phyloP scores from a whole-genome alignment of 2,888 invertebrate species.

The Pollenia labialis region DNA sequence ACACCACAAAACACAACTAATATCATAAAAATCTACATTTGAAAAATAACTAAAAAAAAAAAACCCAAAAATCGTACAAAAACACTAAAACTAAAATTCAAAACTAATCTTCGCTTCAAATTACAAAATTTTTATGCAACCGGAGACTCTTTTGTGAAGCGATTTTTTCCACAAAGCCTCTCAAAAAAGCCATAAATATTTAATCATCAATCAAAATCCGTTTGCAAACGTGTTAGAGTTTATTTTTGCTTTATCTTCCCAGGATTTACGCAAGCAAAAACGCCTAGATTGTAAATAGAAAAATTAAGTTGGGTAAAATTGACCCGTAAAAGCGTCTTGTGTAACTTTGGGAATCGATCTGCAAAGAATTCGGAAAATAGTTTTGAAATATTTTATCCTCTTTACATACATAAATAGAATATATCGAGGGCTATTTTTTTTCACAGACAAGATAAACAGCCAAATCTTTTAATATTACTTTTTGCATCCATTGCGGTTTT shows the following conservation, averaged over 20 bases:
- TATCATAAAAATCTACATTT: conserved; percentile 12
- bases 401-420: too few relatives aligned
- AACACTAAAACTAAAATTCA: neutral
- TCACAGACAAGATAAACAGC: too few relatives aligned
- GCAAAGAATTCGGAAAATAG: too few relatives aligned
- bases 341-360: too few relatives aligned
- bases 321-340: too few relatives aligned
- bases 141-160: conserved; percentile 2
- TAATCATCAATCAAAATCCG: conserved; percentile 19
- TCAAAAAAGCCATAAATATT: neutral
- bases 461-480: too few relatives aligned
- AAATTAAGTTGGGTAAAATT: neutral
- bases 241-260: neutral
- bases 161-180: neutral
- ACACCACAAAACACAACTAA: neutral
- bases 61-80: conserved; percentile 7
- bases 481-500: too few relatives aligned
- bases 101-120: conserved; percentile 52
- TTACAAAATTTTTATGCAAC: conserved; percentile 51
- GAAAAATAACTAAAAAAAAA: conserved; percentile 4
- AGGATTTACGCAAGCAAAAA: neutral
- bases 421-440: too few relatives aligned
- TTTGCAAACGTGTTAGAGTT: conserved; percentile 22
- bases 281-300: neutral
- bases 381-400: too few relatives aligned